Evolutionary conservation across 2,113 vertebrate genomes (phyloP).

Genomic region (Geothlypis trichas): DNA sequence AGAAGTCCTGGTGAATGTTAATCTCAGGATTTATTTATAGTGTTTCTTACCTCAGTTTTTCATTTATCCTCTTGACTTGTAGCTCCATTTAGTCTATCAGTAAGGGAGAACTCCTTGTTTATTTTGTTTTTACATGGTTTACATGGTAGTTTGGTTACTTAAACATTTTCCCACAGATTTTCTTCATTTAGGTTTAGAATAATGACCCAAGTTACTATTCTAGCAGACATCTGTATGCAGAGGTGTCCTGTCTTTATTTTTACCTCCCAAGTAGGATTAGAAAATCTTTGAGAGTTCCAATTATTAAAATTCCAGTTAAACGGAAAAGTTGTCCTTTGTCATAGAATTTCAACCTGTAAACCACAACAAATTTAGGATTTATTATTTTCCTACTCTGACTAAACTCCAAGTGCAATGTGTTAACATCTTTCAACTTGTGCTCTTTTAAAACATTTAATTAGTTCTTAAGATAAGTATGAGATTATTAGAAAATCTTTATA

Average conservation of each 20-base stretch:
- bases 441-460: background rate
- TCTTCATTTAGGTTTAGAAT: background rate
- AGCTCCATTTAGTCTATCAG: background rate
- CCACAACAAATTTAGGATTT: background rate
- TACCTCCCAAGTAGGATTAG: background rate
- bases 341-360: background rate
- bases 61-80: background rate
- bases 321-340: background rate
- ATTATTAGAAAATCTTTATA: background rate
- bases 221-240: background rate
- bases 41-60: background rate
- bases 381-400: background rate
- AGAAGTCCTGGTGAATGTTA: background rate
- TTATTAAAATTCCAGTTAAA: background rate
- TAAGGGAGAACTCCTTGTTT: background rate
- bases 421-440: background rate
- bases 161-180: background rate
- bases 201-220: background rate
- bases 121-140: background rate
- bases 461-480: background rate
- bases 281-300: background rate
- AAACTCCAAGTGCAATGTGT: background rate
- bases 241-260: background rate
- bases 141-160: background rate
- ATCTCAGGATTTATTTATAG: background rate